Conservation (phyloP, 2,113 vertebrate genomes). For the Oncorhynchus clarkii region DNA sequence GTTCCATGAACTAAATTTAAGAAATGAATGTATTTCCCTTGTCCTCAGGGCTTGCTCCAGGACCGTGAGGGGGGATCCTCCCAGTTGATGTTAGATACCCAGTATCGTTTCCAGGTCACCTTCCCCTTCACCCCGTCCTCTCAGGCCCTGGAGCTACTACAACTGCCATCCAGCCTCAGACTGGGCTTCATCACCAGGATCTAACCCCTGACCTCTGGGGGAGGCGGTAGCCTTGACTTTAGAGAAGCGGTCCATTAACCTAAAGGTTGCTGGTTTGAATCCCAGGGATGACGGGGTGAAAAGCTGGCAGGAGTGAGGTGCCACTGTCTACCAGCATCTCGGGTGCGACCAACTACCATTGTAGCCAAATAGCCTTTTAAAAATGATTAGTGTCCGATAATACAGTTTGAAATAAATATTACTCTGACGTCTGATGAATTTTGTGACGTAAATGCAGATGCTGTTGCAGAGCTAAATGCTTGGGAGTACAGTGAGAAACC, state of each 20-base stretch:
- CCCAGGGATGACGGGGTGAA: no score
- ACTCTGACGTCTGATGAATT: not conserved
- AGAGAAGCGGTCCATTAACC: no score
- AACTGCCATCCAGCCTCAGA: conserved; percentile 89
- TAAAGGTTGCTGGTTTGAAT: no score
- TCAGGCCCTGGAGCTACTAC: conserved; percentile 87
- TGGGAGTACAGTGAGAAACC: no score
- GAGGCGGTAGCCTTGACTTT: no score
- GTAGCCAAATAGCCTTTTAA: not conserved
- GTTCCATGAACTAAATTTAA: not conserved
- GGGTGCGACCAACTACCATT: not conserved
- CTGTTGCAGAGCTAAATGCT: not conserved
- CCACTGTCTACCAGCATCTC: no score
- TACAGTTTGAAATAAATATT: not conserved
- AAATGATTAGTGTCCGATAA: not conserved
- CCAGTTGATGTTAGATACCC: conserved; percentile 88
- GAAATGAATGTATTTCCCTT: conserved; percentile 20
- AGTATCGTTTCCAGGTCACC: conserved; percentile 90
- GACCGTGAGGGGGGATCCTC: conserved; percentile 79
- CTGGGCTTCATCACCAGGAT: conserved; percentile 86
- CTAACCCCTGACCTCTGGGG: conserved; percentile 53
- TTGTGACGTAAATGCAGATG: not conserved
- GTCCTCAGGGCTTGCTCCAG: conserved; percentile 80
- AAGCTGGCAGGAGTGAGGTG: no score
- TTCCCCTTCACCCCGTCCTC: conserved; percentile 88